phyloP scores from a whole-genome alignment of 1,140 invertebrate genomes.

The Drosophila pseudoananassae region DNA sequence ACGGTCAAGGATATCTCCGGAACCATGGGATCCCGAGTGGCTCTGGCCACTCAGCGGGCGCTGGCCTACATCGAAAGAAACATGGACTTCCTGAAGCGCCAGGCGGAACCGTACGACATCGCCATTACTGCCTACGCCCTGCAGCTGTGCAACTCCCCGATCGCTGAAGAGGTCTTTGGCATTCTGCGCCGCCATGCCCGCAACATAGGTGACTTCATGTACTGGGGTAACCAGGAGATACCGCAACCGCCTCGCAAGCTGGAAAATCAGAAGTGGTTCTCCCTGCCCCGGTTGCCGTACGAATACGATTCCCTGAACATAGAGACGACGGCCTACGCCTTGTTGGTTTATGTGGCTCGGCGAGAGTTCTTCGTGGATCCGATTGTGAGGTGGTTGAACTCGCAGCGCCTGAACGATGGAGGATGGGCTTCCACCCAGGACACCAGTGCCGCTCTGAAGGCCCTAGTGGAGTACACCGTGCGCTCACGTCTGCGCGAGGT shows the following conservation, averaged over 20 bases:
- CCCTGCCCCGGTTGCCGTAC: constrained; percentile 93
- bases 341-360: constrained; percentile 94
- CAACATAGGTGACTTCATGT: constrained; percentile 90
- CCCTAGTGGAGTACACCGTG: constrained; percentile 95
- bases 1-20: constrained; percentile 92
- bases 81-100: constrained; percentile 89
- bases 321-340: constrained; percentile 95
- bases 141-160: constrained; percentile 90
- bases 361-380: constrained; percentile 92
- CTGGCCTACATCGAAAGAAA: constrained; percentile 93
- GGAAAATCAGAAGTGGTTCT: constrained; percentile 95
- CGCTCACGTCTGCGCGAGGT: constrained; percentile 93
- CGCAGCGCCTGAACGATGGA: constrained; percentile 94
- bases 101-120: constrained; percentile 92
- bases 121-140: constrained; percentile 95
- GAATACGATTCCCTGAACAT: constrained; percentile 96
- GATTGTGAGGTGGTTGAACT: constrained; percentile 97
- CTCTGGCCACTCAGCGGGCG: constrained; percentile 89
- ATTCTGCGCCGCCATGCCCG: constrained; percentile 88
- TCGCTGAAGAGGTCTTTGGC: constrained; percentile 92
- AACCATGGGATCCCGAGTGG: constrained; percentile 89
- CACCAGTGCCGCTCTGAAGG: constrained; percentile 94
- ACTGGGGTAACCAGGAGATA: constrained; percentile 92
- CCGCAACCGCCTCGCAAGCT: constrained; percentile 92
- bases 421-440: constrained; percentile 97